A percentile compares a stretch with the other conserved stretches of the same genome.
Evolutionary conservation across 2,888 invertebrate species (phyloP).

Genomic region (Eristalinus sepulchralis): DNA sequence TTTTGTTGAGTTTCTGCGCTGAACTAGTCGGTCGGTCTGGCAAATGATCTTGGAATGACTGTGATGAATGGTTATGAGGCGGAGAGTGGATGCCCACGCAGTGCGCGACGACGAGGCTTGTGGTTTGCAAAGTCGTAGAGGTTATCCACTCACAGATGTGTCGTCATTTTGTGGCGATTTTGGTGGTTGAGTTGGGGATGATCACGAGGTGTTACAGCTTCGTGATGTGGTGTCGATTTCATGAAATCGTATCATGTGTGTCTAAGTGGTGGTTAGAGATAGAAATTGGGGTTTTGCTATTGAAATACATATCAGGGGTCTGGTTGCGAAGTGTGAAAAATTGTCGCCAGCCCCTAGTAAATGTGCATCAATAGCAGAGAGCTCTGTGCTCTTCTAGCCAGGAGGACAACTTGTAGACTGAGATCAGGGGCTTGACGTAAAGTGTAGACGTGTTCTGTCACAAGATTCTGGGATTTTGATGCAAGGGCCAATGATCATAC

Average conservation of each 20-base stretch:
- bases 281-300: too few species aligned
- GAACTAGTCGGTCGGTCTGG: neutral
- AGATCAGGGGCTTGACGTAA: too few species aligned
- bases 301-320: too few species aligned
- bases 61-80: neutral
- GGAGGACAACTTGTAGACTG: too few species aligned
- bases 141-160: neutral
- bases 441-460: too few species aligned
- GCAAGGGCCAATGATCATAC: too few species aligned
- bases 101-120: neutral
- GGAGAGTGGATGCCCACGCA: neutral
- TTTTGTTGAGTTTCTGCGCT: neutral
- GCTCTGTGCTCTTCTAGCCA: too few species aligned
- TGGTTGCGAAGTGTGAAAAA: too few species aligned
- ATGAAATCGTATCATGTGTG: neutral
- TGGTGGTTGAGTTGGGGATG: neutral
- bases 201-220: neutral
- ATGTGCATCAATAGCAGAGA: too few species aligned
- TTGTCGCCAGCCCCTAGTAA: too few species aligned
- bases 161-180: neutral
- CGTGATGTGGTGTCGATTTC: neutral
- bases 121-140: neutral
- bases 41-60: constrained; percentile 6
- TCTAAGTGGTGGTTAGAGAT: too few species aligned
- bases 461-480: too few species aligned